Percentiles rank a stretch among this genome's conserved stretches.
These are phyloP conservation scores for Troides aeacus DNA, from an alignment of 2,888 invertebrate genomes.

Conservation along the genomic window DNA sequence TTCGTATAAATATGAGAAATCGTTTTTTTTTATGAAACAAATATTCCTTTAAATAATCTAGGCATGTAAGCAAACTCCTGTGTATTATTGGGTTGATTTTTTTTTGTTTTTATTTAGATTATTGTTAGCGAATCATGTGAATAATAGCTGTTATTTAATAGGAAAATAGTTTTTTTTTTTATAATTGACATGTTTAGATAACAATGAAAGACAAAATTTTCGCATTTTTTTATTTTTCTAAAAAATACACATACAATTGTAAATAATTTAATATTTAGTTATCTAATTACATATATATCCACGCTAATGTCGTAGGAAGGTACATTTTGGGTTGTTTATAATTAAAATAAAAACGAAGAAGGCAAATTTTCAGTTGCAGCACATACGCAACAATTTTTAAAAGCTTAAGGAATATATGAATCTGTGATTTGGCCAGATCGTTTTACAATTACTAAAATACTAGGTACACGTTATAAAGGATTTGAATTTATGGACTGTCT, in stretches of 20 bases:
- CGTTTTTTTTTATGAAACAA: too few species aligned
- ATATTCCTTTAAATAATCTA: too few species aligned
- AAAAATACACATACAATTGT: slow-evolving; percentile 80
- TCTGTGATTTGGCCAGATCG: neutral
- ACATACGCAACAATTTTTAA: neutral
- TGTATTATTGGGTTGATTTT: too few species aligned
- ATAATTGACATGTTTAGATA: too few species aligned
- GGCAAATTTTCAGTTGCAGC: neutral
- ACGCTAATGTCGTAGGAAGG: slow-evolving; percentile 40
- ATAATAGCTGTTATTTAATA: too few species aligned
- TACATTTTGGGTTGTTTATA: slow-evolving; percentile 22
- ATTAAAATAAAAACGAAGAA: neutral
- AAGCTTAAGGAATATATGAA: slow-evolving; percentile 1
- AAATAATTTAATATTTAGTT: slow-evolving; percentile 78
- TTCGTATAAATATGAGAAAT: too few species aligned
- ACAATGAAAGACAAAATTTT: slow-evolving; percentile 34
- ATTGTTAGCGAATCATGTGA: too few species aligned
- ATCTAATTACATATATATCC: slow-evolving; percentile 69
- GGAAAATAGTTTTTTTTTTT: too few species aligned
- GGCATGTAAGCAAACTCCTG: too few species aligned
- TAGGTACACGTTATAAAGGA: neutral
- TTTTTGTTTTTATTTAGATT: too few species aligned
- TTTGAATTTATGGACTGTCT: neutral
- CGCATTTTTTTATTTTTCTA: slow-evolving; percentile 69
- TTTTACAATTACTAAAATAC: neutral